phyloP scores from a whole-genome alignment of 92 coral and sea anemone genomes.

The Phenganax stokvisi region DNA sequence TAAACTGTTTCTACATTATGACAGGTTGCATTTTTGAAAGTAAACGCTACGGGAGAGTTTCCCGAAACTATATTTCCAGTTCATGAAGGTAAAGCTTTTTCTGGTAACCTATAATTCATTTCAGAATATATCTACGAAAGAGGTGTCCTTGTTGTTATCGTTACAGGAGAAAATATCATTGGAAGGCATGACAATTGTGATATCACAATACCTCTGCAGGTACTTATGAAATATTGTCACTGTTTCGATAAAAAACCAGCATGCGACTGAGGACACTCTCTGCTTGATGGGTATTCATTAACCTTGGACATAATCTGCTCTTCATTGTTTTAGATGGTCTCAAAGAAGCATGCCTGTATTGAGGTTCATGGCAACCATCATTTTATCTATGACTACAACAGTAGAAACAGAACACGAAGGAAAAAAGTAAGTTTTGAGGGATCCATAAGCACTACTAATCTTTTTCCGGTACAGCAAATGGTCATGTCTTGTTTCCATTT shows the following conservation, averaged over 20 bases:
- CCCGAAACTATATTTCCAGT: conserved; percentile 63
- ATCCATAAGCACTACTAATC: neutral
- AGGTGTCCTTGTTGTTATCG: conserved; percentile 4
- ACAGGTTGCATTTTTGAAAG: conserved; percentile 79
- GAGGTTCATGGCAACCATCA: conserved; percentile 67
- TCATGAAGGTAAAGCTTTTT: conserved; percentile 51
- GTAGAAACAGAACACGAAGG: conserved; percentile 82
- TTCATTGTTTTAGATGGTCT: conserved; percentile 55
- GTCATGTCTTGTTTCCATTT: neutral
- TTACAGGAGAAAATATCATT: conserved; percentile 72
- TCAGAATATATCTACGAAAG: too few species aligned
- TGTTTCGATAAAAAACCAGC: neutral
- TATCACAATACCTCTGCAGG: conserved; percentile 73
- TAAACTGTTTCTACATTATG: too few species aligned
- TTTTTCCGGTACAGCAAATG: neutral
- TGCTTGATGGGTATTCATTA: neutral
- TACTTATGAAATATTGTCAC: conserved; percentile 15
- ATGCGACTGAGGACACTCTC: neutral
- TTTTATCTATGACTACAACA: conserved; percentile 71
- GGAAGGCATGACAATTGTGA: conserved; percentile 75
- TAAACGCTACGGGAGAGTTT: conserved; percentile 55
- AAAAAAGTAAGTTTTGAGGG: conserved; percentile 56
- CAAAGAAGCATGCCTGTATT: conserved; percentile 95
- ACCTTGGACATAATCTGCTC: neutral
- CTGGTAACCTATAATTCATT: too few species aligned